phyloP scores from a whole-genome alignment of 2,113 vertebrate species.

The Alligator sinensis region DNA sequence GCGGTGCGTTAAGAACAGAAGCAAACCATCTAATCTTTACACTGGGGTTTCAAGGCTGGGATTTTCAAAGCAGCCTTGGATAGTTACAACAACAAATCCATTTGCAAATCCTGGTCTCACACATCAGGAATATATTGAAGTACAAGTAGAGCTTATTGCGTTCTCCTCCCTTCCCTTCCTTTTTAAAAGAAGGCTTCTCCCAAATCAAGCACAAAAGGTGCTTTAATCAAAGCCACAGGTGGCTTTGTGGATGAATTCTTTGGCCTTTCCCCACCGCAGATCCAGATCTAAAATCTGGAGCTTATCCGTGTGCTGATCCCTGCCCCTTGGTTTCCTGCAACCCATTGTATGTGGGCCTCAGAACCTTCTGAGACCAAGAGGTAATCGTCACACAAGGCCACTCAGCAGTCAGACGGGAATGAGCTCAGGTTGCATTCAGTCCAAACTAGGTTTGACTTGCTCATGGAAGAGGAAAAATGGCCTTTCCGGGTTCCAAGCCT shows the following conservation, averaged over 20 bases:
- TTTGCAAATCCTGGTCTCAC: not conserved
- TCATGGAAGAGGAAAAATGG: not conserved
- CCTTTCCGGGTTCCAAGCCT: not conserved
- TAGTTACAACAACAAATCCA: too few species aligned
- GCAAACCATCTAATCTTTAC: not conserved
- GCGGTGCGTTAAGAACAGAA: not conserved
- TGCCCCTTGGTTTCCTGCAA: not conserved
- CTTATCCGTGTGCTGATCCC: not conserved
- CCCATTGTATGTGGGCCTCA: not conserved
- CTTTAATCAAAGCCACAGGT: not conserved
- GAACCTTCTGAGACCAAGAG: not conserved
- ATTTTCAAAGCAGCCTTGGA: not conserved
- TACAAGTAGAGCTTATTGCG: not conserved
- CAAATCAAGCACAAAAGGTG: not conserved
- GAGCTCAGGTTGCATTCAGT: not conserved
- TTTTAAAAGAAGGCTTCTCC: not conserved
- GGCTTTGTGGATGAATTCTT: not conserved
- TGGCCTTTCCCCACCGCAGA: not conserved
- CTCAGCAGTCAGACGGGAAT: not conserved
- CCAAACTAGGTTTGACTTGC: not conserved
- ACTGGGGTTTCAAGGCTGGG: not conserved
- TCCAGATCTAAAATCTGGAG: not conserved
- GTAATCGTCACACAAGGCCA: not conserved
- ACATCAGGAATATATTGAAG: not conserved
- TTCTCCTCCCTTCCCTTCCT: not conserved